Evolutionary conservation across 2,888 invertebrate species (phyloP).

Genomic region (Ashinkailepas kermadecensis): DNA sequence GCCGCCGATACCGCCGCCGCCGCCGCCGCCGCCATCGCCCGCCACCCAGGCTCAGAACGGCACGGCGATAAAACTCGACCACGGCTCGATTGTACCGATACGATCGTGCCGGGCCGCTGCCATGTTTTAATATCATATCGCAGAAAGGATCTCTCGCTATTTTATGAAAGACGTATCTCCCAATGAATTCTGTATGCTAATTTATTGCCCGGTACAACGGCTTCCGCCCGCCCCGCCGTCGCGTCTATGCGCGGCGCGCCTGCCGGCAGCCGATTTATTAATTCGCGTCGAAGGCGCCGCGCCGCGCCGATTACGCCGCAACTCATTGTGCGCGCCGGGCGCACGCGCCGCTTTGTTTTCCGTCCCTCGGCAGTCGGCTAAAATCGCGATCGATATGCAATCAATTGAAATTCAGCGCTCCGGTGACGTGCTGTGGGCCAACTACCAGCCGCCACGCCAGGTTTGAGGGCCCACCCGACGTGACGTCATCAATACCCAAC

Average conservation of each 20-base stretch:
- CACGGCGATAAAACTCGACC: too few relatives aligned
- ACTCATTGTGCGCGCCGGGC: not conserved
- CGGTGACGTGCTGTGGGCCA: not conserved
- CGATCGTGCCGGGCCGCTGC: not conserved
- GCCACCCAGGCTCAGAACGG: not conserved
- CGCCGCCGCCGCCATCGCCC: not conserved
- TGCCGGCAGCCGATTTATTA: conserved; percentile 6
- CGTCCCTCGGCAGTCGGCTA: not conserved
- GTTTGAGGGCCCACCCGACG: not conserved
- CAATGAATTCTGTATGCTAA: conserved; percentile 21
- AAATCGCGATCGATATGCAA: conserved; percentile 22
- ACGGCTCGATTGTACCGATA: not conserved
- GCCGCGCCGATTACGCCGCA: conserved; percentile 8
- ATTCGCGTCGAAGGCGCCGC: not conserved
- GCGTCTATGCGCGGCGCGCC: not conserved
- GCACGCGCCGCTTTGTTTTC: conserved; percentile 11
- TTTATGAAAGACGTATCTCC: conserved; percentile 20
- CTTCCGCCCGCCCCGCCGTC: not conserved
- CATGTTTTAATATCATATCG: conserved; percentile 22
- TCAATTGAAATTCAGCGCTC: conserved; percentile 15
- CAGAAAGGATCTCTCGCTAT: conserved; percentile 16
- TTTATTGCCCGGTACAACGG: not conserved
- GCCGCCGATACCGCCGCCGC: not conserved
- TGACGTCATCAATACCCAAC: not conserved
- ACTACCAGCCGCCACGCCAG: not conserved